Conservation (phyloP, 2,797 vertebrate genomes). For the Pogonophryne albipinna region DNA sequence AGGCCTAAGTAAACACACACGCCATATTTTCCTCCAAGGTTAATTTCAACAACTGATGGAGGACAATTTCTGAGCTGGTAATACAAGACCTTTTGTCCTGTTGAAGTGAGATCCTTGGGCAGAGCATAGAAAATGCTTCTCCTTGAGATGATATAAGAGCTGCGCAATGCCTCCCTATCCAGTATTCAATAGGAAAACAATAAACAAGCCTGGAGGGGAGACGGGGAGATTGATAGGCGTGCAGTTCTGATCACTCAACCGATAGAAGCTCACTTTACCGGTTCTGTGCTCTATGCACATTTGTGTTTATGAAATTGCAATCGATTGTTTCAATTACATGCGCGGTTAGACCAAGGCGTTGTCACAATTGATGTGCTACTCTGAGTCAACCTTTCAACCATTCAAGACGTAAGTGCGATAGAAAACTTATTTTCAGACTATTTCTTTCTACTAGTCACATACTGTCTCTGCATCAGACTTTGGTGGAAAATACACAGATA, state of each 20-base stretch:
- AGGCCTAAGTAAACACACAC: slow-evolving; percentile 5
- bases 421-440: slow-evolving; percentile 38
- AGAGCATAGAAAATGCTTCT: slow-evolving; percentile 49
- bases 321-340: slow-evolving; percentile 84
- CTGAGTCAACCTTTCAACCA: slow-evolving; percentile 66
- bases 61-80: slow-evolving; percentile 46
- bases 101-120: slow-evolving; percentile 53
- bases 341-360: slow-evolving; percentile 67
- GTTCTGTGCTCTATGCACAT: slow-evolving; percentile 77
- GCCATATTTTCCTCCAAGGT: slow-evolving; percentile 16
- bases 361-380: slow-evolving; percentile 76
- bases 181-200: slow-evolving; percentile 66
- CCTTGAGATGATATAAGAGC: slow-evolving; percentile 50
- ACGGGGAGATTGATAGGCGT: slow-evolving; percentile 73
- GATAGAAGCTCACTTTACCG: slow-evolving; percentile 71
- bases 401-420: slow-evolving; percentile 59
- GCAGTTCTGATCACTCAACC: slow-evolving; percentile 78
- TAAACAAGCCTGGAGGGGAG: slow-evolving; percentile 57
- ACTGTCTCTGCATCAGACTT: slow-evolving; percentile 4
- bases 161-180: slow-evolving; percentile 50
- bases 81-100: slow-evolving; percentile 45
- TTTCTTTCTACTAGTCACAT: slow-evolving; percentile 25
- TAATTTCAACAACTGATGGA: slow-evolving; percentile 39
- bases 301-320: slow-evolving; percentile 82
- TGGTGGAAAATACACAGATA: slow-evolving; percentile 15